Conservation (phyloP, 1,140 invertebrate species). For the Ladona fulva region DNA sequence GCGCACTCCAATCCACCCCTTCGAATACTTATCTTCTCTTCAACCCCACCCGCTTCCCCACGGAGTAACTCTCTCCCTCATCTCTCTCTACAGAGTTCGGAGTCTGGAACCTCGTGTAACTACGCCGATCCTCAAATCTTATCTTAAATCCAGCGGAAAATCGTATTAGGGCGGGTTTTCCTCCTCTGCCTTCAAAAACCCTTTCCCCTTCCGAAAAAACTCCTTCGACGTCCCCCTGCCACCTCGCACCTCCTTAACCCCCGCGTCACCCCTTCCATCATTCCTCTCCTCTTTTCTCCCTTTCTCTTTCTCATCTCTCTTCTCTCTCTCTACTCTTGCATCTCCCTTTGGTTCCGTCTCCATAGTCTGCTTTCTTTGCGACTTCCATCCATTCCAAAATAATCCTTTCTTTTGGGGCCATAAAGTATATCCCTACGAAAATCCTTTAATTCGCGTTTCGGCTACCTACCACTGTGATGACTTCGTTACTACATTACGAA, state of each 20-base stretch:
- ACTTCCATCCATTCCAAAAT: no score
- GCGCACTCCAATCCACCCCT: slow-evolving; percentile 26
- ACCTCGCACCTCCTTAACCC: slow-evolving; percentile 14
- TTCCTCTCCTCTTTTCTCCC: no score
- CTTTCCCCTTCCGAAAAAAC: not conserved
- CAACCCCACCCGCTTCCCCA: slow-evolving; percentile 19
- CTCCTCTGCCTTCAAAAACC: not conserved
- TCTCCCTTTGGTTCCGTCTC: slow-evolving; percentile 23
- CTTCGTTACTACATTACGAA: no score
- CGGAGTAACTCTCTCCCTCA: slow-evolving; percentile 16
- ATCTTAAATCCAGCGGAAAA: slow-evolving; percentile 44
- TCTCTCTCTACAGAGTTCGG: not conserved
- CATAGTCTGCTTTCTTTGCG: slow-evolving; percentile 12
- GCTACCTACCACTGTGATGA: no score
- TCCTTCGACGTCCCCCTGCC: slow-evolving; percentile 17
- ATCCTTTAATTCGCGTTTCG: no score
- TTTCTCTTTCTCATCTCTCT: no score
- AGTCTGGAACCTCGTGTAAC: slow-evolving; percentile 7
- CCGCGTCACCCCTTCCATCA: no score
- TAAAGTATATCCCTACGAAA: no score
- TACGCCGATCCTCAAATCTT: slow-evolving; percentile 30
- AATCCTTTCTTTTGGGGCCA: no score
- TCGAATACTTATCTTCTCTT: slow-evolving; percentile 28
- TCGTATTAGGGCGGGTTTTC: slow-evolving; percentile 39
- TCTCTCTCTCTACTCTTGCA: no score